Evolutionary conservation across 2,113 vertebrate species (phyloP).

Genomic region (Ciconia maguari): DNA sequence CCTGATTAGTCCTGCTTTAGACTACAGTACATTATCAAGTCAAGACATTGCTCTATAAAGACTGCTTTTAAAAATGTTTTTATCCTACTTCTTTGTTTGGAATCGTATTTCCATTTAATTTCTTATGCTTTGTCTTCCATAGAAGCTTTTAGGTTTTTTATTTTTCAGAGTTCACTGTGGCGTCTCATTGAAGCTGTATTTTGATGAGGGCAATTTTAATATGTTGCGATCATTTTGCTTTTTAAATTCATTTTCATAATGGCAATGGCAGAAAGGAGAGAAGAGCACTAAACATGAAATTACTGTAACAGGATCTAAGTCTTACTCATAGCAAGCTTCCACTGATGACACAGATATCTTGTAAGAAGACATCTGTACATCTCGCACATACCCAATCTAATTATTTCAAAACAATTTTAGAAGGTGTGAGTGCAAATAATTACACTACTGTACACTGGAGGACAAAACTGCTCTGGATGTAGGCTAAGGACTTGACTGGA

Average conservation of each 20-base stretch:
- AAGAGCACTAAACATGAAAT: constrained; percentile 25
- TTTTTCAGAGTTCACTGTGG: constrained; percentile 32
- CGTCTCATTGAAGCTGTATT: constrained; percentile 2
- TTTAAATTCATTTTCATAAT: constrained; percentile 52
- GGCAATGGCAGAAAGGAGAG: constrained; percentile 2
- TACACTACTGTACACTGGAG: background rate
- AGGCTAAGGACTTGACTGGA: background rate
- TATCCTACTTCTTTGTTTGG: constrained; percentile 33
- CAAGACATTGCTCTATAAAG: background rate
- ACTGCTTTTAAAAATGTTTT: background rate
- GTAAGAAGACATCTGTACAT: background rate
- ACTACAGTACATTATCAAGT: background rate
- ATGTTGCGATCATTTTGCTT: background rate
- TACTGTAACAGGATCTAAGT: background rate
- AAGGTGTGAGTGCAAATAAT: background rate
- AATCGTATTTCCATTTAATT: constrained; percentile 27
- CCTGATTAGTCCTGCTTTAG: background rate
- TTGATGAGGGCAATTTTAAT: constrained; percentile 57
- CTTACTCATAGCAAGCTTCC: background rate
- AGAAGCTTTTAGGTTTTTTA: constrained; percentile 36
- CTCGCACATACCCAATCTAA: background rate
- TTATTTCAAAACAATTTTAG: background rate
- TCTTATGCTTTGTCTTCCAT: background rate
- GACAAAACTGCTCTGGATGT: background rate
- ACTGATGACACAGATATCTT: background rate